Base-by-base conservation (phyloP, 2,113 vertebrate genomes). In the Aptenodytes patagonicus region DNA sequence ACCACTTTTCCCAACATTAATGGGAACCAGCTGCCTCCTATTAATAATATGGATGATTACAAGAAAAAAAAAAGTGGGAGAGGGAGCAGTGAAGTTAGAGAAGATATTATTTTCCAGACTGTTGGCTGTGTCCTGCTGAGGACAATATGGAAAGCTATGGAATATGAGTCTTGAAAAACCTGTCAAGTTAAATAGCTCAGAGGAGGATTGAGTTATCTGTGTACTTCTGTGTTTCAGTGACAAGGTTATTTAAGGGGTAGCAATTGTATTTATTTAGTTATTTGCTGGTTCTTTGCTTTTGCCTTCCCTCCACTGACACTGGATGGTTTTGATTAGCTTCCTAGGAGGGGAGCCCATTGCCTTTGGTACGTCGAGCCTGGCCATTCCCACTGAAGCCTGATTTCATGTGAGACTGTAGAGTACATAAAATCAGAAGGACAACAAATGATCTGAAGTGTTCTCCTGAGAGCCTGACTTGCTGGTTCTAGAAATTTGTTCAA, bases 21-120 rank as follows among this genome's bases (percentile, higher is more conserved):
- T 97, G 93, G 97, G 97, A 98, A 98, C 96, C 98, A 99, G 98
- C 98, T 99, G 98, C 97, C 96, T 97, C 96, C 98, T 97, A 97
- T 98, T 98, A 98, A 98, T 98, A 98, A 95, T 97, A 98, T 91
- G 85, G 94, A 95, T 97, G 87, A 93, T 93, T 83, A 73, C 47
- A 70, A 87, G 70, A 40, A 51, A 69, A 89, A 65, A 62, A 94
- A 49, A 13, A 28, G 34, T 29, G 46, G 87, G 65, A 85, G 60
- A 86, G 42, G 84, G 92, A 70, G 49, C 58, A 65, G 92, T 86
- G 71, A 93, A 95, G 90, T 96, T 96, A 94, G 90, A 92, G 86
- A 86, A 95, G 89, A 89, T 89, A 86, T 91, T 95, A 94, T 96
- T 97, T 95, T 94, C 94, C 89, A 96, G 96, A 71, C 86, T 94